Percentiles rank a stretch among this genome's conserved stretches.
Evolutionary conservation across 1,140 invertebrate genomes (phyloP).

Genomic region (Cecropterus lyciades): DNA sequence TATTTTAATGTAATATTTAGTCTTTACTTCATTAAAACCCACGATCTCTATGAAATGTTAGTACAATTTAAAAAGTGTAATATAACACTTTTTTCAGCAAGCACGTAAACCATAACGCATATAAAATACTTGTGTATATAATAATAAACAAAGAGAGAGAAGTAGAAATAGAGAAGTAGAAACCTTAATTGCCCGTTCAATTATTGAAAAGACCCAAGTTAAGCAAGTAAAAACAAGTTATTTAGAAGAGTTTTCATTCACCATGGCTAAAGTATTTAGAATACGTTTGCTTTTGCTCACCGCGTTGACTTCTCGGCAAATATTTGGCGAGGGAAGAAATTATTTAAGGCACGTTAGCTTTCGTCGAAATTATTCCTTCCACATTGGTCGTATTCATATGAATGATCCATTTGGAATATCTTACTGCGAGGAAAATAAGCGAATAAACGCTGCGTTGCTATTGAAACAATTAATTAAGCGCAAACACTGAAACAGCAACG

Average conservation of each 20-base stretch:
- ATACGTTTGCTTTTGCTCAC: conserved; percentile 2
- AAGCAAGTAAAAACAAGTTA: background rate
- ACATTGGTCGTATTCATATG: conserved; percentile 36
- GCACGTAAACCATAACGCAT: too few relatives aligned
- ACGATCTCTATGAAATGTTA: too few relatives aligned
- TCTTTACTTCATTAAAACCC: too few relatives aligned
- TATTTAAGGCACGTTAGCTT: conserved; percentile 47
- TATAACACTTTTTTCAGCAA: too few relatives aligned
- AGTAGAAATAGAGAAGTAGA: too few relatives aligned
- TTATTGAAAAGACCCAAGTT: background rate
- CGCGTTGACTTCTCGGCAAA: conserved; percentile 34
- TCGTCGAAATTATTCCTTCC: conserved; percentile 46
- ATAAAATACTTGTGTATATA: too few relatives aligned
- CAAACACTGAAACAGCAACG: conserved; percentile 46
- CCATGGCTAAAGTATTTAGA: conserved; percentile 2
- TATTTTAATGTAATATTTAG: too few relatives aligned
- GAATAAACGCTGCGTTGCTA: conserved; percentile 51
- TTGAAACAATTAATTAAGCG: conserved; percentile 64
- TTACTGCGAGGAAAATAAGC: conserved; percentile 26
- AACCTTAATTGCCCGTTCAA: too few relatives aligned
- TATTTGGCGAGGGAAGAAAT: conserved; percentile 44
- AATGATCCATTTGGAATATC: conserved; percentile 46
- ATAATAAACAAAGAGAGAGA: too few relatives aligned
- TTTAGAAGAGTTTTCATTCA: conserved; percentile 11
- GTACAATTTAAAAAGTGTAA: too few relatives aligned